Evolutionary conservation across 2,113 vertebrate genomes (phyloP), one percentile per base, ranked within the genome.

Genomic region (Cranoglanis bouderius): DNA sequence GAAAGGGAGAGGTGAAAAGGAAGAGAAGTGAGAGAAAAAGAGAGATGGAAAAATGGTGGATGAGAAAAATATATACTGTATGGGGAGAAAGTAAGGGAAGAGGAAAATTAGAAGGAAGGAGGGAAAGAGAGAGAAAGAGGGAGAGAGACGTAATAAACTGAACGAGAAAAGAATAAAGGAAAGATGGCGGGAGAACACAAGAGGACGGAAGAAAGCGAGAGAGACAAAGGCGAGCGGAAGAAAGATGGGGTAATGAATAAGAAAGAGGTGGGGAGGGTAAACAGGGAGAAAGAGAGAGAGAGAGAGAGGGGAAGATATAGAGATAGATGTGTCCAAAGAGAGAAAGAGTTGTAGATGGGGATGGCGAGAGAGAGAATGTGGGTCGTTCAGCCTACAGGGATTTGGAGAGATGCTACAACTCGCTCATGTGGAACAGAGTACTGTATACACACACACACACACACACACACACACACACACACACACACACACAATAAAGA

Each of bases 361-460:
- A 19, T 12, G 2, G 12, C 55, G 29, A 83, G 65, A 87, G 38
- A 84, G 12, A 46, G 85, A 49, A 90, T 85, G 53, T 90, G 86
- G 89, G 89, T 85, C 75, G 51, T 53, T 72, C 40, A 51, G 61
- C 32, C 86, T 81, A 82, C 49, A 88, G 63, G 86, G 82, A 85
- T 84, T 55, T 51, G 57, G 21, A 90, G 21, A 87, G 72, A 82
- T 59, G 24, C 26, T 38, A 75, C 35, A 55, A 87, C 51, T 85
- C 29, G 32, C 85, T 87, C 80, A 84, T 89, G 85, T 89, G 85
- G 55, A 90, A 87, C 57, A 49, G 10, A 14, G 74, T 74, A 74
- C 38, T 12, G 72, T 51, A 53, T n/a, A 38, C 70, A 59, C 70
- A 57, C n/a, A 24, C 21, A 53, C 29, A 65, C n/a, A 77, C 46